These are phyloP conservation scores for Sylvilagus floridanus DNA, from an alignment of 2,797 vertebrate species.

Conservation along the genomic window DNA sequence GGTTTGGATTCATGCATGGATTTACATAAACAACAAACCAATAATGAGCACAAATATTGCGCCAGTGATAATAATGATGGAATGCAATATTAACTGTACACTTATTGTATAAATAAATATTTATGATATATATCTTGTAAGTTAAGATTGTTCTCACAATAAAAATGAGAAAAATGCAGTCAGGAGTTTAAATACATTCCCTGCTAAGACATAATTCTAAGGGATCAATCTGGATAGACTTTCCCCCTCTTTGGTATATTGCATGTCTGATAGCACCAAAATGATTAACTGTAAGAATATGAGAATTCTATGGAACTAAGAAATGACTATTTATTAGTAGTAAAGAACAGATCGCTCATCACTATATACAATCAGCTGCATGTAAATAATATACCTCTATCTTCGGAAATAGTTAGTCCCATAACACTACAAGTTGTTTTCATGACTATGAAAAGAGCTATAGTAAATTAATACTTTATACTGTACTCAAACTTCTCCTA, in stretches of 20 bases:
- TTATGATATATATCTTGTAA: not conserved
- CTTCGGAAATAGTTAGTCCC: constrained; percentile 29
- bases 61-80: not conserved
- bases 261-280: not conserved
- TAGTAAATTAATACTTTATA: not conserved
- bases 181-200: not conserved
- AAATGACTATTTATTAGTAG: constrained; percentile 4
- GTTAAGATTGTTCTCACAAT: not conserved
- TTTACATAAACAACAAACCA: not conserved
- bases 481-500: not conserved
- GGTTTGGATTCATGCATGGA: not conserved
- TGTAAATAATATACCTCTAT: not conserved
- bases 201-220: not conserved
- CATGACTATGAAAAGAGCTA: constrained; percentile 16
- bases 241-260: not conserved
- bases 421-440: not conserved
- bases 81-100: not conserved
- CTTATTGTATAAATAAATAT: not conserved
- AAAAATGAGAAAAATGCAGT: not conserved
- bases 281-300: constrained; percentile 1
- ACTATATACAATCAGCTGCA: constrained; percentile 30
- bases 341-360: constrained; percentile 41
- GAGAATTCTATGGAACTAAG: not conserved
- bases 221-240: not conserved
- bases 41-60: not conserved